phyloP scores from a whole-genome alignment of 1,140 invertebrate species.

The Globodera rostochiensis region DNA sequence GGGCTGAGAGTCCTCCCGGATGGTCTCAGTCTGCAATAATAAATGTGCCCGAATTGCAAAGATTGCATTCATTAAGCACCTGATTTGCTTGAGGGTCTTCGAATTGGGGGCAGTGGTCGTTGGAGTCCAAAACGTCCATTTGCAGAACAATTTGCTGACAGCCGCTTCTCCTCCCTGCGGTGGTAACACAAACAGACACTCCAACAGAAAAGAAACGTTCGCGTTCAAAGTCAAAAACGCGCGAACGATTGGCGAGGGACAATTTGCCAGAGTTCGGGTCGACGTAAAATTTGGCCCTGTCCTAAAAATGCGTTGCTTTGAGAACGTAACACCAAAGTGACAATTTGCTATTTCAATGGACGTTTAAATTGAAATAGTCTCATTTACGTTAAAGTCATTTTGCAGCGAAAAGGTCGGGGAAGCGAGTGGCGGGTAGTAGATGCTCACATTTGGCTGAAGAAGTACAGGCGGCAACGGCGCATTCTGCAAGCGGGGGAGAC shows the following conservation, averaged over 20 bases:
- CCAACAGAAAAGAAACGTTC: constrained; percentile 19
- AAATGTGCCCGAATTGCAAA: neutral
- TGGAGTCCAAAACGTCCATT: constrained; percentile 15
- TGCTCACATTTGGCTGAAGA: neutral
- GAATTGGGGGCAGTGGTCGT: constrained; percentile 25
- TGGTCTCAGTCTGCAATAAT: neutral
- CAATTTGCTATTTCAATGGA: neutral
- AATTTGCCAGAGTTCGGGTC: constrained; percentile 12
- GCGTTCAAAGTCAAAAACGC: constrained; percentile 15
- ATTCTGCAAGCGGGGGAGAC: neutral
- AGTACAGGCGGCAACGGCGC: neutral
- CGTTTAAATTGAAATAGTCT: neutral
- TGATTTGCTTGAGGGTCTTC: constrained; percentile 1
- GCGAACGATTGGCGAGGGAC: constrained; percentile 10
- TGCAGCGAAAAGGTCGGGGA: neutral
- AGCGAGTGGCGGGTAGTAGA: neutral
- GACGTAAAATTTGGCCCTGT: constrained; percentile 11
- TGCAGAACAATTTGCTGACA: constrained; percentile 11
- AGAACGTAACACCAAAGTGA: neutral
- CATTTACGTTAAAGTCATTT: constrained; percentile 12
- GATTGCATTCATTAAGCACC: neutral
- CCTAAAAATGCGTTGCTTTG: neutral
- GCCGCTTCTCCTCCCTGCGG: neutral
- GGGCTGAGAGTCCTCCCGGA: constrained; percentile 2
- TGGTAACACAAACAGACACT: constrained; percentile 16